Evolutionary conservation across 2,888 invertebrate genomes (phyloP).

Genomic region (Hetaerina titia): DNA sequence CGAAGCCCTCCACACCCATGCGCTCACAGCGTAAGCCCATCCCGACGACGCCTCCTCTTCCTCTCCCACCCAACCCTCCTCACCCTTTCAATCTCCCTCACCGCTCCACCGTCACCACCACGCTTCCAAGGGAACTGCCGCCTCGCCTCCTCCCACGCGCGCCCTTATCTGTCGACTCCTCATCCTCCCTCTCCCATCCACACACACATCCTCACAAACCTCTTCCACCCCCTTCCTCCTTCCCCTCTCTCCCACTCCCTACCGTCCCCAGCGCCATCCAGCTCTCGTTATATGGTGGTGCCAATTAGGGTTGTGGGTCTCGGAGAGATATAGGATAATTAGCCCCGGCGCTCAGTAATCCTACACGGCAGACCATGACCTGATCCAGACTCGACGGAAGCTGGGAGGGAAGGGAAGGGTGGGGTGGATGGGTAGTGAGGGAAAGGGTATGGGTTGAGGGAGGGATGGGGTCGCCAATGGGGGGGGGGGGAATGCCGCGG

Average conservation of each 20-base stretch:
- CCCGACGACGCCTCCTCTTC: not conserved
- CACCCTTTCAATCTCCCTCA: too few species aligned
- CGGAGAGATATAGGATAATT: conserved; percentile 64
- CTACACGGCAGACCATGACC: conserved; percentile 66
- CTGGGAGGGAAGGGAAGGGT: conserved; percentile 27
- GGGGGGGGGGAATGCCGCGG: not conserved
- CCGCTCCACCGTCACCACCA: not conserved
- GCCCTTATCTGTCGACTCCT: not conserved
- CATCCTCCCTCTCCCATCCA: not conserved
- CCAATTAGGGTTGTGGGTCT: conserved; percentile 65
- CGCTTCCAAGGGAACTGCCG: not conserved
- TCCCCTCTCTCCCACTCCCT: not conserved
- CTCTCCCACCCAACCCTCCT: too few species aligned
- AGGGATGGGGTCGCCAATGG: not conserved
- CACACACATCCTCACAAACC: not conserved
- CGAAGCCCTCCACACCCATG: not conserved
- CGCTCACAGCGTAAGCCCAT: not conserved
- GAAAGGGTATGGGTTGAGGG: not conserved
- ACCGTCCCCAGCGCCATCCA: not conserved
- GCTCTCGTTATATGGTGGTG: conserved; percentile 59
- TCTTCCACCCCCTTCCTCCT: not conserved
- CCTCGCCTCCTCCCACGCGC: not conserved
- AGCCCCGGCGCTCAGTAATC: conserved; percentile 65
- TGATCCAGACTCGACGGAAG: conserved; percentile 65
- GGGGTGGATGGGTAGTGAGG: not conserved